phyloP scores from a whole-genome alignment of 1,140 invertebrate species.

The Atopsyche davidsoni region DNA sequence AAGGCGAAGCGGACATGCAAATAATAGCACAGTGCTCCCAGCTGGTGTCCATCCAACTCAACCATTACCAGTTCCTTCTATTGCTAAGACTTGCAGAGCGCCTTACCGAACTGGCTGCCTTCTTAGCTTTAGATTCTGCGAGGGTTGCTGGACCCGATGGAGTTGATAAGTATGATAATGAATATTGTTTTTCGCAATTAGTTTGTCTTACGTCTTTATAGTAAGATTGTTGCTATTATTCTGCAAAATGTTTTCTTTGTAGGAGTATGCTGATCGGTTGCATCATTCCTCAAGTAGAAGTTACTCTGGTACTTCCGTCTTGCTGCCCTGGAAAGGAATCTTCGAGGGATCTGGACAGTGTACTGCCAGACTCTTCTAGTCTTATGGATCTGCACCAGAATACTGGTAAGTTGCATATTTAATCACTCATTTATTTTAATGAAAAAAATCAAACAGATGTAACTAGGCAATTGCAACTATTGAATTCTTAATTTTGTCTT shows the following conservation, averaged over 20 bases:
- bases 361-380: slow-evolving; percentile 74
- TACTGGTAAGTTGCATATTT: slow-evolving; percentile 19
- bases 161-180: too few species aligned
- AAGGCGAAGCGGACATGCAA: slow-evolving; percentile 53
- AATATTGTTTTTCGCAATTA: slow-evolving; percentile 2
- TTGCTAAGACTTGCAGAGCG: slow-evolving; percentile 76
- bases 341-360: slow-evolving; percentile 72
- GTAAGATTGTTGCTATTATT: too few species aligned
- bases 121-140: slow-evolving; percentile 72
- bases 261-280: slow-evolving; percentile 68
- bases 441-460: not conserved
- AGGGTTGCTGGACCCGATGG: slow-evolving; percentile 47
- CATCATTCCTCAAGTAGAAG: slow-evolving; percentile 75
- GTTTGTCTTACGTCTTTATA: too few species aligned
- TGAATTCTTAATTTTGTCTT: slow-evolving; percentile 8
- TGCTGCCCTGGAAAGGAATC: slow-evolving; percentile 74
- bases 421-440: too few species aligned
- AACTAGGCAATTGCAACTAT: slow-evolving; percentile 3
- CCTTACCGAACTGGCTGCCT: slow-evolving; percentile 71
- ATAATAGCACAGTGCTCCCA: slow-evolving; percentile 69
- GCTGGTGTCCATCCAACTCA: slow-evolving; percentile 77
- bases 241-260: slow-evolving; percentile 11
- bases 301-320: slow-evolving; percentile 81
- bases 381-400: slow-evolving; percentile 63
- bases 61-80: slow-evolving; percentile 91